Percentiles rank a stretch among this genome's conserved stretches.
Evolutionary conservation across 35 echinoderm and acorn worm genomes (phyloP).

Genomic region (Chiridota heheva): DNA sequence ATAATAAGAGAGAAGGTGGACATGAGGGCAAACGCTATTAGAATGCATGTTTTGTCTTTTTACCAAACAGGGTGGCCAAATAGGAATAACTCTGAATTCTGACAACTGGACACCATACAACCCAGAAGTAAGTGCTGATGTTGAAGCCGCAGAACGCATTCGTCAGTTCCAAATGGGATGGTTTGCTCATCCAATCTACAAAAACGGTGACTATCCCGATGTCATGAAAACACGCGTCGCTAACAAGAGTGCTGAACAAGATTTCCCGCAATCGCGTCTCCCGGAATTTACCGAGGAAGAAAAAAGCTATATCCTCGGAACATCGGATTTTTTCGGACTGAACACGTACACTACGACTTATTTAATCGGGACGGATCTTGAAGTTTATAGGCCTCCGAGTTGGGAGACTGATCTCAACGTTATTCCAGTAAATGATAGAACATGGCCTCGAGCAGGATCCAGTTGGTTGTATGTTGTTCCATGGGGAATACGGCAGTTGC

Average conservation of each 20-base stretch:
- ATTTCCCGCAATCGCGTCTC: constrained; percentile 54
- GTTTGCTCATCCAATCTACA: constrained; percentile 86
- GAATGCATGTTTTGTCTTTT: background rate
- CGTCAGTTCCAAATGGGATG: constrained; percentile 89
- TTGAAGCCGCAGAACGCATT: constrained; percentile 66
- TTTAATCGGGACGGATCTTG: background rate
- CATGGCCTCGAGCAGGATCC: constrained; percentile 71
- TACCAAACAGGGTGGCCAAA: constrained; percentile 2
- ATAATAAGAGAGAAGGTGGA: no score
- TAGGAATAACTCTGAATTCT: constrained; percentile 37
- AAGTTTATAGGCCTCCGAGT: background rate
- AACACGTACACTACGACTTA: constrained; percentile 27
- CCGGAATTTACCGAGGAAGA: constrained; percentile 84
- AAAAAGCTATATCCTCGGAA: constrained; percentile 58
- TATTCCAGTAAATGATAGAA: constrained; percentile 32
- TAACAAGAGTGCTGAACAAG: constrained; percentile 69
- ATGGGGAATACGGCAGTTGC: constrained; percentile 64
- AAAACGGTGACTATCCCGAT: constrained; percentile 87
- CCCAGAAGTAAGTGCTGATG: constrained; percentile 22
- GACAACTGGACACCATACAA: constrained; percentile 25
- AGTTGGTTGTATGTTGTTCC: constrained; percentile 77
- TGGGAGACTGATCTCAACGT: constrained; percentile 45
- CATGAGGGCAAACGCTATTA: no score
- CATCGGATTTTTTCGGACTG: constrained; percentile 76
- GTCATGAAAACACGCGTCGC: constrained; percentile 79